Evolutionary conservation across 2,113 vertebrate genomes (phyloP), one percentile per base, ranked within the genome.

Genomic region (Phoenicopterus ruber): DNA sequence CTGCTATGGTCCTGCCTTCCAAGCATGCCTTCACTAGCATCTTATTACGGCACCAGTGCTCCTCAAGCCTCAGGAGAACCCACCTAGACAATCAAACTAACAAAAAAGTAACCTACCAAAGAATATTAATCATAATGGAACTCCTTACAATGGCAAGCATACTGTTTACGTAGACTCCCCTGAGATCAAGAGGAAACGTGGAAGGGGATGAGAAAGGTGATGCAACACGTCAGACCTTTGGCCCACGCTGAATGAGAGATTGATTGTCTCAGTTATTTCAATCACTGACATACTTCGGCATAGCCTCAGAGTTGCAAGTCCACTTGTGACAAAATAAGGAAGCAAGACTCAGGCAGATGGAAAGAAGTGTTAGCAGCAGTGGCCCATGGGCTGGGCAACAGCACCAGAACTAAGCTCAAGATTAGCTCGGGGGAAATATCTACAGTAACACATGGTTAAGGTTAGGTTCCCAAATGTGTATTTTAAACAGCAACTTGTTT

Each of bases 11-110:
- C 40, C n/a, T 32, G 42, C 25, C 80, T 86, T 62, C 22, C 31
- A 65, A 44, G 11, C 5, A 24, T 0, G 1, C 17, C 28, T 31
- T 81, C 0, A 0, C 7, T 9, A 57, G 18, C 31, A 71, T 17
- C 5, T 74, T 46, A 69, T 24, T 40, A 61, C 1, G 10, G 24
- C 1, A 2, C 13, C 54, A 83, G 24, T 7, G 17, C 12, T 82
- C 31, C 49, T 61, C 34, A 26, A 21, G 26, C 24, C 17, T 4
- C 44, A 83, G 5, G 3, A 79, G 4, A 91, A 61, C 6, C 15
- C 58, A 44, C 8, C 34, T 13, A 58, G 34, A 78, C 21, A 93
- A 74, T 8, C 38, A 49, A 73, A 77, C 11, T 38, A 38, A 62
- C 15, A 50, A 57, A 58, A 61, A 44, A 46, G 3, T 19, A 81